A percentile compares a stretch with the other conserved stretches of the same genome.
phyloP scores from a whole-genome alignment of 35 echinoderm and acorn worm genomes.

The Ptychodera flava region DNA sequence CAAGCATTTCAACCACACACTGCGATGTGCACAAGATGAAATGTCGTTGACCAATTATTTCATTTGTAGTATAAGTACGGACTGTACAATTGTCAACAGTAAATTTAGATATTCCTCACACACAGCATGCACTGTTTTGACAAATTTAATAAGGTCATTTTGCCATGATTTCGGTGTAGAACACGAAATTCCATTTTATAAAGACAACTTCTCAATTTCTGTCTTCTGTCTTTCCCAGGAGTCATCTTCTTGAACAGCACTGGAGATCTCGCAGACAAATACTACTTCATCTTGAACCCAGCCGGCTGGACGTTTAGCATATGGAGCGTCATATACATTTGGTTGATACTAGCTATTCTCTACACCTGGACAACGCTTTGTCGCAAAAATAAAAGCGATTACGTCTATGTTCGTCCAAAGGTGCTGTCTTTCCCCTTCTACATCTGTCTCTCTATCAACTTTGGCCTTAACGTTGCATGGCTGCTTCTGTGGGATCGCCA shows the following conservation, averaged over 20 bases:
- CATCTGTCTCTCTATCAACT: background rate
- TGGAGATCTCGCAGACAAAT: background rate
- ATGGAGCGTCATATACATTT: background rate
- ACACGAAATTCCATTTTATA: no score
- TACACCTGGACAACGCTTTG: background rate
- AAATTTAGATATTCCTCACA: background rate
- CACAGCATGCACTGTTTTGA: background rate
- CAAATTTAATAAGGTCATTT: background rate
- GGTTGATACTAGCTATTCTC: background rate
- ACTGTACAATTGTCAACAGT: no score
- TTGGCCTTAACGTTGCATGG: background rate
- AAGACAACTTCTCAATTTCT: background rate
- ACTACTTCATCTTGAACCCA: background rate
- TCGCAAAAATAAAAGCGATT: background rate
- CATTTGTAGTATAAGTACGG: no score
- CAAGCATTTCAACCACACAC: no score
- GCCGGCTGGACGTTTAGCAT: background rate
- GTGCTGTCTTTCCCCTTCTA: background rate
- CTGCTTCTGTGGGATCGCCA: background rate
- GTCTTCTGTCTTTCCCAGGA: background rate
- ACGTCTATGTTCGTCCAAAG: background rate
- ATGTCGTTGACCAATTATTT: no score
- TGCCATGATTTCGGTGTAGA: background rate
- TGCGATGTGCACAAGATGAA: no score
- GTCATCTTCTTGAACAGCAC: background rate